These are phyloP conservation scores for Pantelozetes paolii DNA, from an alignment of 2,888 invertebrate species.

Conservation along the genomic window DNA sequence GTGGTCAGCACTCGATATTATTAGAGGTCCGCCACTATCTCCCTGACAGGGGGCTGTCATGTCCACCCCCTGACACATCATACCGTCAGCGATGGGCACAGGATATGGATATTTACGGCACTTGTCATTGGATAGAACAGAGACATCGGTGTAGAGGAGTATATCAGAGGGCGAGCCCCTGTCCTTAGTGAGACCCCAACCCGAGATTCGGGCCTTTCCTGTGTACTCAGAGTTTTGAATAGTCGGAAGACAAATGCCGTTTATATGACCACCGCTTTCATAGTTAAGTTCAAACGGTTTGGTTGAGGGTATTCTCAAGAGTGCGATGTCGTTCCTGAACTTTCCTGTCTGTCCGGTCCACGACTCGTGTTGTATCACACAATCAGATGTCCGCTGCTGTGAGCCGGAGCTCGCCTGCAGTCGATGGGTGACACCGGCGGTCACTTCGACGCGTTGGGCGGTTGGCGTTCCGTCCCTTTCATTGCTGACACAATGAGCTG, in stretches of 20 bases:
- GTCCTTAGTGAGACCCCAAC: slow-evolving; percentile 36
- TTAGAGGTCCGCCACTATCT: slow-evolving; percentile 35
- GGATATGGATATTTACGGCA: slow-evolving; percentile 38
- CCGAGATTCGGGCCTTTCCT: slow-evolving; percentile 29
- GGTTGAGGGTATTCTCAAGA: slow-evolving; percentile 8
- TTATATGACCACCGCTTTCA: slow-evolving; percentile 28
- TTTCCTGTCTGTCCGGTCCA: slow-evolving; percentile 18
- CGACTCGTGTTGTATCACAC: slow-evolving; percentile 26
- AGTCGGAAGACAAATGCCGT: slow-evolving; percentile 31
- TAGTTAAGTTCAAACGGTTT: neutral
- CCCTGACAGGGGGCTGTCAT: slow-evolving; percentile 38
- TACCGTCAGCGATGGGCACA: slow-evolving; percentile 20
- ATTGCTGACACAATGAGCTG: slow-evolving; percentile 31
- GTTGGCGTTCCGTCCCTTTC: slow-evolving; percentile 21
- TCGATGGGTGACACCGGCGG: slow-evolving; percentile 4
- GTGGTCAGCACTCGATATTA: neutral
- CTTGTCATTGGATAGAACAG: neutral
- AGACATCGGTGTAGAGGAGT: slow-evolving; percentile 29
- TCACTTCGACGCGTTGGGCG: slow-evolving; percentile 20
- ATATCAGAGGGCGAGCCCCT: slow-evolving; percentile 20
- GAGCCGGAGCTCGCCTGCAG: too few species aligned
- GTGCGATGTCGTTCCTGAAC: slow-evolving; percentile 33
- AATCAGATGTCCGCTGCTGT: neutral
- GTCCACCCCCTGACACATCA: slow-evolving; percentile 38
- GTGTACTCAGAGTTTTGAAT: slow-evolving; percentile 1